Evolutionary conservation across 2,113 vertebrate genomes (phyloP).

Genomic region (Perca flavescens): DNA sequence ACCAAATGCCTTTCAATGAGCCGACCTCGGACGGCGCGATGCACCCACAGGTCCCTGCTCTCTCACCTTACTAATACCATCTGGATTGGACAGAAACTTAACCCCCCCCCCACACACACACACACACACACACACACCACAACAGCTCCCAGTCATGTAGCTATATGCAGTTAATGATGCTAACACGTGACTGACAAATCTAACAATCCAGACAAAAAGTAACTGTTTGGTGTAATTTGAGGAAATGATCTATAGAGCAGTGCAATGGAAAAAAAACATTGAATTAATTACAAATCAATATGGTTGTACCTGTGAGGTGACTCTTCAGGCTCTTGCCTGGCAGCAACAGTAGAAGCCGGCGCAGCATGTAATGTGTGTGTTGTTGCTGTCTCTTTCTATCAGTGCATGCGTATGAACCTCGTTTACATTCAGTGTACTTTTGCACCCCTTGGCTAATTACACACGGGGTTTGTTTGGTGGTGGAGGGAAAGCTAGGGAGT

Average conservation of each 20-base stretch:
- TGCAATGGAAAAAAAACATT: not conserved
- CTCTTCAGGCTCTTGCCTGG: constrained; percentile 38
- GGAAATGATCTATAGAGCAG: constrained; percentile 31
- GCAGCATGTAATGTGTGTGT: constrained; percentile 23
- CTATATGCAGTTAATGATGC: constrained; percentile 36
- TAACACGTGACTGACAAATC: constrained; percentile 46
- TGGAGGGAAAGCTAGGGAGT: constrained; percentile 41
- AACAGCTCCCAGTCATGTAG: constrained; percentile 54
- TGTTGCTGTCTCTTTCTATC: constrained; percentile 37
- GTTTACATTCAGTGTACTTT: constrained; percentile 82
- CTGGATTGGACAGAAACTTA: constrained; percentile 44
- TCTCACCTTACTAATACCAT: constrained; percentile 57
- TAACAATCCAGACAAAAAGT: constrained; percentile 73
- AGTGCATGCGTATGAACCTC: constrained; percentile 63
- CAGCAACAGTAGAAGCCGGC: constrained; percentile 42
- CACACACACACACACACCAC: not conserved
- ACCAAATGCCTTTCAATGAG: constrained; percentile 74
- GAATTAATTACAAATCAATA: constrained; percentile 56
- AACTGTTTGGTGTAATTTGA: constrained; percentile 29
- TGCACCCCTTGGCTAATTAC: constrained; percentile 80
- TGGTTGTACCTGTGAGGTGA: constrained; percentile 25
- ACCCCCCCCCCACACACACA: not conserved
- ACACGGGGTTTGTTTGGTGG: constrained; percentile 71
- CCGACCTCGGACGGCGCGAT: constrained; percentile 29
- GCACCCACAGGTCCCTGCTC: constrained; percentile 56